Evolutionary conservation across 2,888 invertebrate species (phyloP), one percentile per base, ranked within the genome.

Genomic region (Zygogramma bicolorata): DNA sequence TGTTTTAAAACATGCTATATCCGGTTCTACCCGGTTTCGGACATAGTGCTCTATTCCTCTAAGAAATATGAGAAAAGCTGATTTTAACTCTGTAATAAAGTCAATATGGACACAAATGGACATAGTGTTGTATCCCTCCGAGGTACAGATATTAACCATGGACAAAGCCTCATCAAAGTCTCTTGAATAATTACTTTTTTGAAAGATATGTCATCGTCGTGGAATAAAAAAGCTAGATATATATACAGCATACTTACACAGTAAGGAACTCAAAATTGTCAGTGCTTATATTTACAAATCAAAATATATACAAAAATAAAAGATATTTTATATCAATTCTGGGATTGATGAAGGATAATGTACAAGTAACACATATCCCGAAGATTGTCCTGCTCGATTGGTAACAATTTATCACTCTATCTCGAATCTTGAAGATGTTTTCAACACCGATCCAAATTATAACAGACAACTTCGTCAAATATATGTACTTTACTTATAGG

Each of bases 191-290:
- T 5, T 42, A 42, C 13, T 53, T 25, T 63, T 27, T 8, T 18
- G 38, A 46, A 22, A 46, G 46, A 63, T 63, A 63, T 63, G 63
- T 63, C 61, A 61, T 29, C 22, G 46, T 63, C 46, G 63, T 46
- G 29, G 20, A 34, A 46, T 63, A 46, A 29, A 63, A 63, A 63
- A 63, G 63, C 63, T 46, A 46, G 10, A 63, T 46, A 29, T 18
- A 63, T 46, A 31, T 63, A 63, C 49, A 63, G 63, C 63, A 46
- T 63, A 46, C 46, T 63, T 63, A 63, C 63, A 63, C 27, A 46
- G 63, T 63, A 63, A 63, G 63, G 63, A 63, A 63, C 63, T 63
- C 20, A 63, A 62, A 63, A 63, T 63, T 34, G 10, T 63, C 46
- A 63, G 63, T 63, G 63, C 63, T 53, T 25, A 63, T 46, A 46